Base-by-base conservation (phyloP, 2,113 vertebrate genomes). In the Anguilla rostrata region DNA sequence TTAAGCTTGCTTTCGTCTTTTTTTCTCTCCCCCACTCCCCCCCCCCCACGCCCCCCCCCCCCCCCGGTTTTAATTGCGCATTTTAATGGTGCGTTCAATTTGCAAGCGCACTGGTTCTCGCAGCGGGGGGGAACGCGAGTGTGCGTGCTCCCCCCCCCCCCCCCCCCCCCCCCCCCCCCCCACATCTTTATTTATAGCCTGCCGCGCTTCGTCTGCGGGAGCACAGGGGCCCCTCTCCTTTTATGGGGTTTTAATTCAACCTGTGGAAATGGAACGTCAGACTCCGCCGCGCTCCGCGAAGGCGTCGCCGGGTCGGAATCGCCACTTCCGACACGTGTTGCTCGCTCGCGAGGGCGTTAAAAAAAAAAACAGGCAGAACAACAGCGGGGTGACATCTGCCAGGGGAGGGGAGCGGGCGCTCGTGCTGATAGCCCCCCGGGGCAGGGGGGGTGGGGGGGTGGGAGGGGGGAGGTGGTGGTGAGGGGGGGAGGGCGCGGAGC, bases 31-130 rank as follows among this genome's bases (percentile, higher is more conserved):
- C 34, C 34, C 34, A 0, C 34, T 34, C 34, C 34, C 34, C n/a
- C n/a, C n/a, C 34, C 34, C 34, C 34, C 34, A 0, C 34, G 0
- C 34, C 34, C 0, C 34, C 34, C 34, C 34, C 26, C 20, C 20
- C n/a, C 26, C 16, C 26, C 26, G 22, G 5, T 66, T 75, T 75
- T 75, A 75, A 75, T 75, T 75, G 71, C 26, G 71, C n/a, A 12
- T 26, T 75, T 75, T 75, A 75, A 75, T 75, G 71, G 71, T 34
- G 71, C 71, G 71, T 75, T 75, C n/a, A 75, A 29, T 75, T 75
- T 75, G 71, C 71, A n/a, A 75, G 26, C 71, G n/a, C 11, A 0
- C 26, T 12, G 26, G n/a, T 75, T 75, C n/a, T 12, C 71, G 12
- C 71, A 14, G 29, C 71, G n/a, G 71, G 71, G 26, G 22, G 71